Conservation (phyloP, 2,888 invertebrate genomes). For the Drymonia ruficornis region DNA sequence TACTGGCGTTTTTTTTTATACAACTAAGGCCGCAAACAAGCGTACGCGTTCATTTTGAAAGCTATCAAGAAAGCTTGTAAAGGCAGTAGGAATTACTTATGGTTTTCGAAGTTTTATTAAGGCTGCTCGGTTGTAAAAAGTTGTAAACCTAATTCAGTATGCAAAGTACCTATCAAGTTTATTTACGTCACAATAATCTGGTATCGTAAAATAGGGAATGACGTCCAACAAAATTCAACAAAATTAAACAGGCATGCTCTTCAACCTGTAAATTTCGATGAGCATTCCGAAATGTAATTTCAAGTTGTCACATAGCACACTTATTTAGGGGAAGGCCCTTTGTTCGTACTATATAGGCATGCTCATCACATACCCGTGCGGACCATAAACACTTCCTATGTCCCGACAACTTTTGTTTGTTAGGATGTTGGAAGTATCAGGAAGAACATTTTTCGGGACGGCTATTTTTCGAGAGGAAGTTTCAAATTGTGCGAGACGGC, state of each 20-base stretch:
- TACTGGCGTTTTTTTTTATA: too few relatives aligned
- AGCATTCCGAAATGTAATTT: conserved; percentile 48
- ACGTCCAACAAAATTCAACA: conserved; percentile 32
- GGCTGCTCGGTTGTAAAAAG: background rate
- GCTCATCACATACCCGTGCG: background rate
- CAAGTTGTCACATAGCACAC: conserved; percentile 27
- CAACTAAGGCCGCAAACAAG: too few relatives aligned
- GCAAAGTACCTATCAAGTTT: conserved; percentile 3
- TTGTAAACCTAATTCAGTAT: conserved; percentile 3
- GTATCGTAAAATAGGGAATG: conserved; percentile 6
- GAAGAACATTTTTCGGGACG: conserved; percentile 9
- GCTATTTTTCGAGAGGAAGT: conserved; percentile 16
- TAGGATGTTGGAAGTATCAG: background rate
- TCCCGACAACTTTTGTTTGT: conserved; percentile 13
- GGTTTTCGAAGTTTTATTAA: conserved; percentile 1
- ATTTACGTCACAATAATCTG: conserved; percentile 10
- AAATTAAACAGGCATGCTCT: conserved; percentile 38
- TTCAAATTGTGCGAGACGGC: conserved; percentile 15
- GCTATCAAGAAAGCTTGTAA: background rate
- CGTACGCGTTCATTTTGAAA: background rate
- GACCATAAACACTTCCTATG: background rate
- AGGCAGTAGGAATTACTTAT: background rate
- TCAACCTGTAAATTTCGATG: conserved; percentile 41
- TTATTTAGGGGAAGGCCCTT: conserved; percentile 37
- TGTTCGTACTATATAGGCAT: conserved; percentile 22